Evolutionary conservation across 2,888 invertebrate genomes (phyloP).

Genomic region (Psylliodes chrysocephalus): DNA sequence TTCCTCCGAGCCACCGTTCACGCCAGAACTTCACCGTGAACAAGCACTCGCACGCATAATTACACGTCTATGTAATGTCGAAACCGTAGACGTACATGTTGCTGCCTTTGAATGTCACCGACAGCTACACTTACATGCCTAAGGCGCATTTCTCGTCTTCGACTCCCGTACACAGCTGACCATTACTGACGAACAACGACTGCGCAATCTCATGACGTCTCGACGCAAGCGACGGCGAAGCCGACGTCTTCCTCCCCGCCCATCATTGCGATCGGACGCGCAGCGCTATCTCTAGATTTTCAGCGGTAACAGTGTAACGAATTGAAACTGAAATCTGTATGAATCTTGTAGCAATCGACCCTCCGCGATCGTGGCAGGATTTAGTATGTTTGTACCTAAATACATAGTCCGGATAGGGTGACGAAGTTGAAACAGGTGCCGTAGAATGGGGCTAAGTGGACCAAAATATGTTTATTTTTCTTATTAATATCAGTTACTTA

Average conservation of each 20-base stretch:
- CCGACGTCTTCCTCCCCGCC: constrained; percentile 45
- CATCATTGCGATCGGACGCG: constrained; percentile 4
- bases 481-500: too few relatives aligned
- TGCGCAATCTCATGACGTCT: constrained; percentile 56
- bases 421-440: too few relatives aligned
- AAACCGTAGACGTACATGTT: constrained; percentile 68
- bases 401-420: too few relatives aligned
- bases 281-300: constrained; percentile 26
- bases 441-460: too few relatives aligned
- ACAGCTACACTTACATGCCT: constrained; percentile 61
- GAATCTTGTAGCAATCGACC: too few relatives aligned
- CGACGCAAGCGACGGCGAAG: constrained; percentile 49
- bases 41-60: constrained; percentile 64
- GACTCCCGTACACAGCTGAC: constrained; percentile 60
- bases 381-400: too few relatives aligned
- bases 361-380: too few relatives aligned
- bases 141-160: constrained; percentile 62
- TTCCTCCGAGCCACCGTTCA: constrained; percentile 70
- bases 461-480: too few relatives aligned
- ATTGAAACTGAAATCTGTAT: constrained; percentile 17
- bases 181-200: constrained; percentile 59
- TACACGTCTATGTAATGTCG: constrained; percentile 71
- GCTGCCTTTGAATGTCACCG: constrained; percentile 63
- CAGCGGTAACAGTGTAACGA: neutral
- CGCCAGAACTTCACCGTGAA: constrained; percentile 73